phyloP scores from a whole-genome alignment of 2,113 vertebrate species.

The Corapipo altera region DNA sequence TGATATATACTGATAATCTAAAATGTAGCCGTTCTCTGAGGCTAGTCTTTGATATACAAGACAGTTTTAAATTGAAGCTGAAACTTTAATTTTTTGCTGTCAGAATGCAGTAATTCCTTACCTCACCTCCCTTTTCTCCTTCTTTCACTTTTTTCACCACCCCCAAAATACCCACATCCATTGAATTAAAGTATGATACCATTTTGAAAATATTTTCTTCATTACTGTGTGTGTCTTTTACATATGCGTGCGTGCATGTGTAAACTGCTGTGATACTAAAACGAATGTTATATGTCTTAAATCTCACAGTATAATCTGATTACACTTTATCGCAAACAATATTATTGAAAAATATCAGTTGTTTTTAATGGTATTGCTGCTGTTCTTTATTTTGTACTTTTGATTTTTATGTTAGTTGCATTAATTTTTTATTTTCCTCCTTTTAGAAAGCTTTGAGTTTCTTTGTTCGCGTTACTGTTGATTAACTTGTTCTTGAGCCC shows the following conservation, averaged over 20 bases:
- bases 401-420: not conserved
- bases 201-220: not conserved
- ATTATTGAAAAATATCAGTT: not conserved
- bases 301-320: not conserved
- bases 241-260: not conserved
- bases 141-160: not conserved
- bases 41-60: not conserved
- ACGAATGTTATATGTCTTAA: not conserved
- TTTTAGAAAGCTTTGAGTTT: not conserved
- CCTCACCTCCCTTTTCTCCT: not conserved
- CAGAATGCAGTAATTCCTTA: not conserved
- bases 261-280: not conserved
- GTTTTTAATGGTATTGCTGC: not conserved
- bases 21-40: not conserved
- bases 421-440: not conserved
- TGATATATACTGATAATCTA: fast-evolving
- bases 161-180: not conserved
- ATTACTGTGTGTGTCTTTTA: not conserved
- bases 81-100: not conserved
- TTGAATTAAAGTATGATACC: not conserved
- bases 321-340: not conserved
- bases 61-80: not conserved
- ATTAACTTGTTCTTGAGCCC: not conserved
- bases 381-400: not conserved
- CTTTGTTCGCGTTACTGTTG: not conserved